Base-by-base conservation (phyloP, 2,888 invertebrate genomes). In the Harmothoe impar region DNA sequence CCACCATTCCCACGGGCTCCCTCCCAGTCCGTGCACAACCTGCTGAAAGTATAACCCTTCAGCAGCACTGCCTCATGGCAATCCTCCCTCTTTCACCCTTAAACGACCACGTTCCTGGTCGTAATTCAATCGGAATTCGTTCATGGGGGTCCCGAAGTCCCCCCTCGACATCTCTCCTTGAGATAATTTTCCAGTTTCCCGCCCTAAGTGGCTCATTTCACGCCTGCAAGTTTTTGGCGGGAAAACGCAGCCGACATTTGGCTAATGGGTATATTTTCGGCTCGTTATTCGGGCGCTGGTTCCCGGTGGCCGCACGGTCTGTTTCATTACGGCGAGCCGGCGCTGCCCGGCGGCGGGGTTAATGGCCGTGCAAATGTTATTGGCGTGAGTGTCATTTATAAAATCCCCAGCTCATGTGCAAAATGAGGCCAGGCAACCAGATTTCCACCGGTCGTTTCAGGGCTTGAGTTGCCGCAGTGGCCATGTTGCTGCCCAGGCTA, bases 361-460 rank as follows among this genome's bases (percentile, higher is more conserved):
- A 72, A 72, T 72, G 72, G 72, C 72, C 72, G 72, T 72, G 72
- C 72, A 72, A 72, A 72, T 72, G 72, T 72, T 72, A 72, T 72
- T 72, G 72, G 72, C 72, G 72, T 72, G 72, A 72, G 72, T 72
- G 72, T 72, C 72, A 72, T 72, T 72, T 72, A 72, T 72, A 72
- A 72, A 72, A 72, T 72, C 25, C 31, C 15, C 72, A 15, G 72
- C 31, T 29, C 72, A 72, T 72, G 72, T 29, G 72, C 72, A 72
- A 72, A 72, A 72, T 72, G 72, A 72, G 72, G 62, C 72, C 72
- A 25, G 5, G 72, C 72, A 72, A 72, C 72, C 25, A 72, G 72
- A 72, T 72, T 72, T 72, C 23, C 72, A 15, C n/a, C 25, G 72
- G 72, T 29, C 72, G 72, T 72, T 72, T 72, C 43, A 43, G 43